Evolutionary conservation across 1,140 invertebrate species (phyloP).

Genomic region (Pentalonia nigronervosa): DNA sequence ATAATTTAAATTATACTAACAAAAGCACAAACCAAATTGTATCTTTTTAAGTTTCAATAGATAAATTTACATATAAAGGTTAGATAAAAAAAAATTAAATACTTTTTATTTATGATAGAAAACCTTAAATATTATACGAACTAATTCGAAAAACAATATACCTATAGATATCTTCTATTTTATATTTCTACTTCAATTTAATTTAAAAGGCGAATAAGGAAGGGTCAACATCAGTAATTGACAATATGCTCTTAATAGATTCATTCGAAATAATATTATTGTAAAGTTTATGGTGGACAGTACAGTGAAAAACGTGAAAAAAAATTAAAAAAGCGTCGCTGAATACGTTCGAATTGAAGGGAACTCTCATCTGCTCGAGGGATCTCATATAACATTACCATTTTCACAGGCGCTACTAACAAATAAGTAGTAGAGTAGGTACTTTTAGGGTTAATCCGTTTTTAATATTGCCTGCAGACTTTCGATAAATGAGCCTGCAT

Average conservation of each 20-base stretch:
- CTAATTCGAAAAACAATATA: neutral
- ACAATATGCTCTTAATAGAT: neutral
- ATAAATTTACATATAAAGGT: neutral
- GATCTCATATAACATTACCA: too few species aligned
- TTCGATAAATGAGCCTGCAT: neutral
- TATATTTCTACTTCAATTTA: neutral
- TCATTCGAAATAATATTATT: neutral
- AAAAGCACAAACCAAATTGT: neutral
- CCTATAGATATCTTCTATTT: neutral
- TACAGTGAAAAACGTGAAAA: too few species aligned
- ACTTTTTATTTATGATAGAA: neutral
- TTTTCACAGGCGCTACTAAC: neutral
- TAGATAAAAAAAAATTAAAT: neutral
- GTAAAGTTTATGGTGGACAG: neutral
- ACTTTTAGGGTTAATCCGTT: neutral
- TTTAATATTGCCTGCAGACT: neutral
- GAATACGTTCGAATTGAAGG: neutral
- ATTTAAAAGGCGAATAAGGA: too few species aligned
- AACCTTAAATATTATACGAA: neutral
- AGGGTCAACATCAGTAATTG: neutral
- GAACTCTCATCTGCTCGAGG: too few species aligned
- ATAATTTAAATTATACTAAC: neutral
- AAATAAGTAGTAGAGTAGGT: neutral
- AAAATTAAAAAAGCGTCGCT: neutral
- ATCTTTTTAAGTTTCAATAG: neutral